Percentiles rank a stretch among this genome's conserved stretches.
Evolutionary conservation across 2,113 vertebrate genomes (phyloP).

Genomic region (Dipodomys ordii): DNA sequence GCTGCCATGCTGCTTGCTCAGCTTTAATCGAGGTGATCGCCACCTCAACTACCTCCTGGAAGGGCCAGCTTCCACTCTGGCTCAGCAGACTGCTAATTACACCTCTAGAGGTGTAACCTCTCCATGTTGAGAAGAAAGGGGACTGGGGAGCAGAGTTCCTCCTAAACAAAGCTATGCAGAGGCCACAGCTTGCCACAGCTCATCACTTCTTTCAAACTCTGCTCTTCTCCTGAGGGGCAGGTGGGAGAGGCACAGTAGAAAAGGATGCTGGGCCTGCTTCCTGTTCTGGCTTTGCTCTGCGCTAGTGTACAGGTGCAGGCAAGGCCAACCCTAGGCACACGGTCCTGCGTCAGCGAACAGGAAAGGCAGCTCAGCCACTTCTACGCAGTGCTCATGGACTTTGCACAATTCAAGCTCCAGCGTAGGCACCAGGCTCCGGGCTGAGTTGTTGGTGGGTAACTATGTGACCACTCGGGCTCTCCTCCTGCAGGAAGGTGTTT

Average conservation of each 20-base stretch:
- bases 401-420: no score
- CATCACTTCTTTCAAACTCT: neutral
- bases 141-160: neutral
- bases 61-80: neutral
- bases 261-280: neutral
- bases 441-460: no score
- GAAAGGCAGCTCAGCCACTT: neutral
- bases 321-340: no score
- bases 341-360: neutral
- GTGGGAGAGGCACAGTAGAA: neutral
- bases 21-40: neutral
- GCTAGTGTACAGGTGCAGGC: neutral
- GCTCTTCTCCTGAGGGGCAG: neutral
- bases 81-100: neutral
- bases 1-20: neutral
- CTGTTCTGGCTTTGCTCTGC: neutral
- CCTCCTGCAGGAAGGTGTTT: no score
- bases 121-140: neutral
- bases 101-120: neutral
- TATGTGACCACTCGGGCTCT: no score
- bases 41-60: neutral
- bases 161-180: neutral
- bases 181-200: neutral
- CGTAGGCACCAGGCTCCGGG: neutral
- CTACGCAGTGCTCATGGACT: accelerated